Conservation (phyloP, 2,888 invertebrate species). For the Andrena trimmerana region DNA sequence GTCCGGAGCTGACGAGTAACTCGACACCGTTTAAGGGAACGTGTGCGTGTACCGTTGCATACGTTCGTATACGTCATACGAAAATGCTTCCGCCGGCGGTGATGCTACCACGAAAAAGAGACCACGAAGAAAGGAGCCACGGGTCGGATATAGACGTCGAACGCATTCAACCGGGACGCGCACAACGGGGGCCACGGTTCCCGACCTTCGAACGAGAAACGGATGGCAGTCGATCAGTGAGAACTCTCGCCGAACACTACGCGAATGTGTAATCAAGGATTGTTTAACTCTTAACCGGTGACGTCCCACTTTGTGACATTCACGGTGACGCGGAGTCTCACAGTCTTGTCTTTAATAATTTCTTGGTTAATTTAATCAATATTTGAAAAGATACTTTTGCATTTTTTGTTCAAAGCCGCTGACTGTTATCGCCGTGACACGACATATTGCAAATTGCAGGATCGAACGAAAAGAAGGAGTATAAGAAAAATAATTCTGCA, state of each 20-base stretch:
- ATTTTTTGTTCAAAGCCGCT: too few relatives aligned
- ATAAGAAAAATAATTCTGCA: too few relatives aligned
- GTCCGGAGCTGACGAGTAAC: slow-evolving; percentile 77
- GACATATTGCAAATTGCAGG: too few relatives aligned
- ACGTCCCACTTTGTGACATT: too few relatives aligned
- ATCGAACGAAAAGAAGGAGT: too few relatives aligned
- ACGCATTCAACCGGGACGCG: slow-evolving; percentile 14
- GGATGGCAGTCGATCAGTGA: neutral
- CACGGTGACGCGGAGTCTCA: too few relatives aligned
- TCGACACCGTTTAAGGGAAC: slow-evolving; percentile 71
- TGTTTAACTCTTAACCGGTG: too few relatives aligned
- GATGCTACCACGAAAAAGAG: slow-evolving; percentile 34
- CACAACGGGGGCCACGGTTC: slow-evolving; percentile 7
- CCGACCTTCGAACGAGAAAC: neutral
- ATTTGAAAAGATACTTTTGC: too few relatives aligned
- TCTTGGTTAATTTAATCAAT: too few relatives aligned
- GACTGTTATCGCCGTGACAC: too few relatives aligned
- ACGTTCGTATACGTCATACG: slow-evolving; percentile 45
- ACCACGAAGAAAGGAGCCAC: neutral
- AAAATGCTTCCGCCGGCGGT: slow-evolving; percentile 51
- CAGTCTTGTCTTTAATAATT: too few relatives aligned
- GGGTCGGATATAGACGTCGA: slow-evolving; percentile 32
- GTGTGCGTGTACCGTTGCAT: slow-evolving; percentile 55
- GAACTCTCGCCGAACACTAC: neutral
- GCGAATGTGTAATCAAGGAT: neutral